Evolutionary conservation across 2,797 vertebrate species (phyloP), one percentile per base, ranked within the genome.

Genomic region (Crenuchus spilurus): DNA sequence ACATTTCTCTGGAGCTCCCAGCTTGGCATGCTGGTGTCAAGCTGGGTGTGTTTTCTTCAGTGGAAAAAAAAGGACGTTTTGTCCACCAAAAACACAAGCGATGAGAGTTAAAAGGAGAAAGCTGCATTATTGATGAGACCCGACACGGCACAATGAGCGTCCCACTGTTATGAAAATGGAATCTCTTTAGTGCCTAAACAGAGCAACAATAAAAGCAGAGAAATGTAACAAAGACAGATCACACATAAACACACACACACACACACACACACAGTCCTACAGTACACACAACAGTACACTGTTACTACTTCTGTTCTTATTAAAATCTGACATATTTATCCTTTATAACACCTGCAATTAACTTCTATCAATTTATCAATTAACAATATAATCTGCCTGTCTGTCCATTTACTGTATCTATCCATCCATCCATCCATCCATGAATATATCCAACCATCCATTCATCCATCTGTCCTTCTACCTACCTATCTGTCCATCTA

Each of bases 151-250:
- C 61, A 66, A 75, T 64, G 42, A 52, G 26, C 41, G 22, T 22
- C 65, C 58, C 42, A 78, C 65, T 65, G 71, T 78, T 74, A 70
- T 24, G 58, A 51, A 60, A 74, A 74, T 52, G 58, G 26, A 72
- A 77, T 77, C 51, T 51, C 35, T 24, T 65, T 42, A 49, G 18
- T 65, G 58, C 62, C 42, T 57, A 74, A 74, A 30, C 16, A 58
- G 42, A 64, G 41, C 49, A 58, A 41, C 31, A 62, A 70, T 33
- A 9, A 37, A 67, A 72, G 63, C 65, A 63, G 14, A 58, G 42
- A 28, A 28, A 24, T 11, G 3, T 6, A 20, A 48, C 46, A 20
- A 48, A 48, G 46, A 11, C 18, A 2, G 5, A 8, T 49, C 1
- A 49, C 46, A 20, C 24, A 3, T 10, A n/a, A n/a, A n/a, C n/a